Percentiles rank a stretch among this genome's conserved stretches.
These are phyloP conservation scores for Beris chalybata DNA, from an alignment of 2,888 invertebrate genomes.

Conservation along the genomic window DNA sequence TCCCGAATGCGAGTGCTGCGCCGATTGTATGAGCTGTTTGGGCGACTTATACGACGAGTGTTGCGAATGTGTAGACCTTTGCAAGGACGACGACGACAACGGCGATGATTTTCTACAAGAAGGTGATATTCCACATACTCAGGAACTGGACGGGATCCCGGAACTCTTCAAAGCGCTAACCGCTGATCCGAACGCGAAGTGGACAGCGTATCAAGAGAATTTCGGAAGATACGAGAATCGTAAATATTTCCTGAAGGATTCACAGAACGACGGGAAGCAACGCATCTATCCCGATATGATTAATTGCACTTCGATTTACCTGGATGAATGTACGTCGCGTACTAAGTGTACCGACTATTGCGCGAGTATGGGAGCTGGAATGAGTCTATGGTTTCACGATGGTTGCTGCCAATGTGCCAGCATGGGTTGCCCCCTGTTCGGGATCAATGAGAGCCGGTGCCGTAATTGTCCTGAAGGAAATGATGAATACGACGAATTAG, in stretches of 20 bases:
- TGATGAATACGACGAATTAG: neutral
- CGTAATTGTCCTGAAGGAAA: constrained; percentile 4
- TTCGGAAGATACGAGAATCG: neutral
- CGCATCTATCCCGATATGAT: neutral
- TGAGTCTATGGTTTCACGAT: constrained; percentile 23
- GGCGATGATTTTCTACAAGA: neutral
- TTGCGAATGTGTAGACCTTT: constrained; percentile 19
- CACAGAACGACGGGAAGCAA: neutral
- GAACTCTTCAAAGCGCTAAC: constrained; percentile 16
- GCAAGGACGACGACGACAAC: neutral
- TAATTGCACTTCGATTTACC: constrained; percentile 12
- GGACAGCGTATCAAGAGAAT: neutral
- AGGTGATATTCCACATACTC: constrained; percentile 6
- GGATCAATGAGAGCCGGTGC: constrained; percentile 13
- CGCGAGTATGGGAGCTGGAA: constrained; percentile 20
- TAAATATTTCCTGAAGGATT: constrained; percentile 8
- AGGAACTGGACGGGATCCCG: constrained; percentile 10
- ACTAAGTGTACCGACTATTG: constrained; percentile 14
- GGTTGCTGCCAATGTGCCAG: constrained; percentile 21
- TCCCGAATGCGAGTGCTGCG: constrained; percentile 11
- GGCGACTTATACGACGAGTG: constrained; percentile 19
- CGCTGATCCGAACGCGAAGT: neutral
- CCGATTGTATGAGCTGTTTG: constrained; percentile 14
- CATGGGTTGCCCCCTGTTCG: constrained; percentile 5
- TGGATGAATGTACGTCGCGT: constrained; percentile 25